phyloP scores from a whole-genome alignment of 2,113 vertebrate genomes.

The Mus pahari region DNA sequence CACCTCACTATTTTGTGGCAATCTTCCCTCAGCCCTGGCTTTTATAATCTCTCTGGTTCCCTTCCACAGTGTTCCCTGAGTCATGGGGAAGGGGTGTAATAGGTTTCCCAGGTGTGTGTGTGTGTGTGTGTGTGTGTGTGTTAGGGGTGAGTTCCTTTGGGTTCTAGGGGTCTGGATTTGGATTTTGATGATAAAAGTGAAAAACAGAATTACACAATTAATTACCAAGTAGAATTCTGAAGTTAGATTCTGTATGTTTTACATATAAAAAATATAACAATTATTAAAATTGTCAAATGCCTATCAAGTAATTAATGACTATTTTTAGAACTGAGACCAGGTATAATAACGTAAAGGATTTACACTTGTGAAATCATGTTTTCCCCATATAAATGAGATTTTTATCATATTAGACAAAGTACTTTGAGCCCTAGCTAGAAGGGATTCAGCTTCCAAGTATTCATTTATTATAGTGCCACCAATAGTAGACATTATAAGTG shows the following conservation, averaged over 20 bases:
- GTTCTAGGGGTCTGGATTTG: neutral
- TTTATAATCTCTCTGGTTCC: neutral
- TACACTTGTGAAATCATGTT: neutral
- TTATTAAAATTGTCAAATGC: neutral
- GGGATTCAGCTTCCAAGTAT: neutral
- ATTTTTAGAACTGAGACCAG: neutral
- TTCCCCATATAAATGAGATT: slow-evolving; percentile 9
- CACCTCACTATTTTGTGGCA: neutral
- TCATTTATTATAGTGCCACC: neutral
- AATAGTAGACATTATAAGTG: slow-evolving; percentile 1
- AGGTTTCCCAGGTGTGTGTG: neutral
- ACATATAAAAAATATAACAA: neutral
- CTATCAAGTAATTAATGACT: neutral
- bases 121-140: too few relatives aligned
- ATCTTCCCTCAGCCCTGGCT: neutral
- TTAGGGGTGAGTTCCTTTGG: neutral
- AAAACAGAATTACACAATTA: neutral
- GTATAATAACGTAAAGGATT: slow-evolving; percentile 8
- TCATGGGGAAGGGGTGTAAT: neutral
- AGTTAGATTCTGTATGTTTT: slow-evolving; percentile 21
- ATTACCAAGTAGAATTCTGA: slow-evolving; percentile 25
- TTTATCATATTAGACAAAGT: slow-evolving; percentile 29
- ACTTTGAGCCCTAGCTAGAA: neutral
- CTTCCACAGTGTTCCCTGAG: neutral
- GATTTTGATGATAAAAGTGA: neutral